phyloP scores from a whole-genome alignment of 2,113 vertebrate species.

The Lasiurus borealis region DNA sequence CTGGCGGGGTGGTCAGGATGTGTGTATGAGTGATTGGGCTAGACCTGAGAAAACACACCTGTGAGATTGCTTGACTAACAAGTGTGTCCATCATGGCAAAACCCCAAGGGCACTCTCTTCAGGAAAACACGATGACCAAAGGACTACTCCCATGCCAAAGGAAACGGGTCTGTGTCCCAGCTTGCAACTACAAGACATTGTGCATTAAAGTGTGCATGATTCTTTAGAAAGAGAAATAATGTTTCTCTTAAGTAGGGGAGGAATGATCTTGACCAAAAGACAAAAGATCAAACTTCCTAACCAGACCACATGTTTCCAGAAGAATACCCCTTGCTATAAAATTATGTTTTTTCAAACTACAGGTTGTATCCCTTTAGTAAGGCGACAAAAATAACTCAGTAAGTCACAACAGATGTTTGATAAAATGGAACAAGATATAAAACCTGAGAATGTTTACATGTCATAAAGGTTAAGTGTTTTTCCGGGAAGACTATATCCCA shows the following conservation, averaged over 20 bases:
- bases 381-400: neutral
- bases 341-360: neutral
- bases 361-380: neutral
- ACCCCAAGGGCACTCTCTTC: neutral
- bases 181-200: neutral
- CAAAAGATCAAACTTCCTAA: neutral
- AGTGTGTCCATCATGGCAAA: neutral
- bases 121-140: neutral
- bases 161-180: neutral
- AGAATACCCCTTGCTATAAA: neutral
- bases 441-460: neutral
- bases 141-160: neutral
- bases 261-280: neutral
- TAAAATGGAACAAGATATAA: neutral
- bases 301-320: neutral
- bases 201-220: neutral
- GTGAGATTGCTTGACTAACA: neutral
- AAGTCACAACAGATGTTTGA: neutral
- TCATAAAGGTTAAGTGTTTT: neutral
- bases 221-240: neutral
- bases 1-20: neutral
- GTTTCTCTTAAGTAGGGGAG: neutral
- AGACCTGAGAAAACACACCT: neutral
- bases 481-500: neutral
- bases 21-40: rapidly evolving